phyloP scores from a whole-genome alignment of 92 coral and sea anemone species.

The Chrysogorgia sp. region DNA sequence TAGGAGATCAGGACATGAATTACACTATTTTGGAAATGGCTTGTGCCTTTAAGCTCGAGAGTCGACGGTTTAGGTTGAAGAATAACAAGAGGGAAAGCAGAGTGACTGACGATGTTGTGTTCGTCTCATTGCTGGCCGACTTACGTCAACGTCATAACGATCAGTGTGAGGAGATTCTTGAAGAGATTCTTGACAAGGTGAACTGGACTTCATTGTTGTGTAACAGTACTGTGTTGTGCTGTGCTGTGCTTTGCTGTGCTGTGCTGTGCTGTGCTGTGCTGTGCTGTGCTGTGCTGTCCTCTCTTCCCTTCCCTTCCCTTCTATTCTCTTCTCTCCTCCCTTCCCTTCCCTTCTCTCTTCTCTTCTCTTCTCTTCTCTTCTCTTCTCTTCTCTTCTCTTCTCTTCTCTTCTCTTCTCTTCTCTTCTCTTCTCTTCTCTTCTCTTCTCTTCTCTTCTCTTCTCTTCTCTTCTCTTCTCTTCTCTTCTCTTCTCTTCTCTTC shows the following conservation, averaged over 20 bases:
- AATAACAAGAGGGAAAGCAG: slow-evolving; percentile 57
- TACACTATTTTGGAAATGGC: slow-evolving; percentile 95
- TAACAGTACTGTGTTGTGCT: background rate
- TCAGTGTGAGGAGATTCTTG: slow-evolving; percentile 77
- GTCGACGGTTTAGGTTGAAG: slow-evolving; percentile 68
- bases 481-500: too few species aligned
- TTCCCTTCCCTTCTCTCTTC: background rate
- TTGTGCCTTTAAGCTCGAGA: slow-evolving; percentile 82
- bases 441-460: too few species aligned
- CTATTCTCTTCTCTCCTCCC: background rate
- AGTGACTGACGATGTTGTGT: slow-evolving; percentile 72
- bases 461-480: too few species aligned
- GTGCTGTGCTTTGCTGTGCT: background rate
- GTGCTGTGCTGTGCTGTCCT: background rate
- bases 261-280: background rate
- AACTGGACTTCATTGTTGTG: background rate
- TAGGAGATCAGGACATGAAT: slow-evolving; percentile 92
- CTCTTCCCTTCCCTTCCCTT: background rate
- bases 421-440: too few species aligned
- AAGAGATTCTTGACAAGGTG: slow-evolving; percentile 85
- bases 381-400: too few species aligned
- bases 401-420: too few species aligned
- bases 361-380: too few species aligned
- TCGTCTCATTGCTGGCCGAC: slow-evolving; percentile 81
- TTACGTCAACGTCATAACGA: slow-evolving; percentile 81